phyloP scores from a whole-genome alignment of 2,888 invertebrate species.

The Oscheius sp. region DNA sequence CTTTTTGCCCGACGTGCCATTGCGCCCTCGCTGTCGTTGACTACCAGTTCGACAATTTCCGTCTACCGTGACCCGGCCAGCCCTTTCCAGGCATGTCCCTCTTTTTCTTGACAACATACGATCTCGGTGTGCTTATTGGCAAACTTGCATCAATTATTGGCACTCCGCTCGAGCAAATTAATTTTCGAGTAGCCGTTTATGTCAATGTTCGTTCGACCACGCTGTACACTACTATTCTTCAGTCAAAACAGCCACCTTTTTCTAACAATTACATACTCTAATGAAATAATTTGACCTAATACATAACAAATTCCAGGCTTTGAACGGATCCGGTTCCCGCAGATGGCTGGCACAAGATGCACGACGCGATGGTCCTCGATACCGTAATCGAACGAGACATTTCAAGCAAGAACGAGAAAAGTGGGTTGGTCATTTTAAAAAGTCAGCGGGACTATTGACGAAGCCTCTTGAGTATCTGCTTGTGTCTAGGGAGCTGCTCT shows the following conservation, averaged over 20 bases:
- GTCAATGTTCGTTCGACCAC: not conserved
- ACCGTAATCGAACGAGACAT: conserved; percentile 26
- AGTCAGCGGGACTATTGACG: no score
- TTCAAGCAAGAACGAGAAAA: conserved; percentile 10
- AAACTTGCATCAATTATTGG: not conserved
- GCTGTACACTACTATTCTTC: no score
- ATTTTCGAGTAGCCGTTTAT: no score
- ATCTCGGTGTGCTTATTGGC: not conserved
- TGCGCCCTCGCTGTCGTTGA: conserved; percentile 17
- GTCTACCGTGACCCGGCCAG: conserved; percentile 21
- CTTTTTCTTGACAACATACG: not conserved
- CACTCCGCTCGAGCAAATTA: not conserved
- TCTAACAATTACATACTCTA: no score
- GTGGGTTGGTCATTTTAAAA: not conserved
- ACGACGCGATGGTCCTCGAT: conserved; percentile 6
- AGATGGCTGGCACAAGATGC: conserved; percentile 27
- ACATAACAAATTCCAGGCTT: no score
- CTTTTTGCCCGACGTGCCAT: conserved; percentile 36
- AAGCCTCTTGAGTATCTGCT: no score
- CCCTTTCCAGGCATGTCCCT: conserved; percentile 6
- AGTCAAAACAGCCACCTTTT: no score
- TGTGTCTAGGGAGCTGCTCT: no score
- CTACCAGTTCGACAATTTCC: conserved; percentile 1
- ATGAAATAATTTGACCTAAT: no score
- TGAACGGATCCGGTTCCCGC: conserved; percentile 3